phyloP scores from a whole-genome alignment of 2,797 vertebrate species.

The Pterois miles region DNA sequence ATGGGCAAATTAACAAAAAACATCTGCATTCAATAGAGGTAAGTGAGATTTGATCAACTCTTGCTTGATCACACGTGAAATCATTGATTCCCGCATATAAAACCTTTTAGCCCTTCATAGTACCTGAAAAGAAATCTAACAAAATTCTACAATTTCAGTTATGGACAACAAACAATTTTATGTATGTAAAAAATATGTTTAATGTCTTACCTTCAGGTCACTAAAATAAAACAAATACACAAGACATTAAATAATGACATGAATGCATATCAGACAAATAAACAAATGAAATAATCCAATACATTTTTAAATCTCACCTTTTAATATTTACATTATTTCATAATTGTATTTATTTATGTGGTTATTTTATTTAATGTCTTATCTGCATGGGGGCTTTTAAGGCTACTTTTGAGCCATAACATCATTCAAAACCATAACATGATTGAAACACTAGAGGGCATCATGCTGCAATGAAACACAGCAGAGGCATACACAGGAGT shows the following conservation, averaged over 20 bases:
- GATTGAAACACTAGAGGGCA: constrained; percentile 58
- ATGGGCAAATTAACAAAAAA: not conserved
- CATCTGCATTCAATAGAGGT: not conserved
- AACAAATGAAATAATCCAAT: not conserved
- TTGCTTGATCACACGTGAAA: not conserved
- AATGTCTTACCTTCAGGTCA: not conserved
- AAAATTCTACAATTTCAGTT: not conserved
- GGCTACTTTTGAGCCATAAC: not conserved
- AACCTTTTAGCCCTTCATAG: not conserved
- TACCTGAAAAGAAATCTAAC: not conserved
- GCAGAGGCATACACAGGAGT: constrained; percentile 19
- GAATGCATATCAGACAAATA: not conserved
- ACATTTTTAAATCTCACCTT: not conserved
- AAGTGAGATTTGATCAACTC: not conserved
- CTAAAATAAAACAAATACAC: not conserved
- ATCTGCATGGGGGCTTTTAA: not conserved
- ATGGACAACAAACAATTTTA: not conserved
- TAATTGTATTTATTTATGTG: not conserved
- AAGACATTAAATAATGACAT: not conserved
- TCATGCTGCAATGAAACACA: constrained; percentile 29
- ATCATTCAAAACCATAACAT: not conserved
- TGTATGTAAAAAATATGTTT: not conserved
- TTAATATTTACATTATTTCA: not conserved
- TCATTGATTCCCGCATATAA: not conserved
- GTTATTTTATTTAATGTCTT: not conserved